Evolutionary conservation across 2,797 vertebrate genomes (phyloP).

Genomic region (Acipenser oxyrinchus): DNA sequence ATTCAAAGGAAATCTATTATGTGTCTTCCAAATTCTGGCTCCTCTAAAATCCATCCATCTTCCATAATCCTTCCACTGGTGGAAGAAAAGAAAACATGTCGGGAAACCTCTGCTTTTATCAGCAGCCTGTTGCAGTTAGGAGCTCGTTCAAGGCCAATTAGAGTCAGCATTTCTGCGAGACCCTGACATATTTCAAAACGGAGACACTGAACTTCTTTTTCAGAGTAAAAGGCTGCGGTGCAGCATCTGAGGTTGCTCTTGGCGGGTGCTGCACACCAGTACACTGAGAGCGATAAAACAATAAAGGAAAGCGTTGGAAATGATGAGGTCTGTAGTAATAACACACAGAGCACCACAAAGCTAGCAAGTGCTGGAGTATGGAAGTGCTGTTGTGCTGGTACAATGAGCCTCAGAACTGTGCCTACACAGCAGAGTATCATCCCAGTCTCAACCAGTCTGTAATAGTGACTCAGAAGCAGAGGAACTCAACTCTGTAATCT

Average conservation of each 20-base stretch:
- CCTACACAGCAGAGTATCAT: too few relatives aligned
- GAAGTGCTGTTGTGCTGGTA: too few relatives aligned
- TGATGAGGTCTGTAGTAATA: neutral
- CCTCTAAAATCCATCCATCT: constrained; percentile 22
- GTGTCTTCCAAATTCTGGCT: constrained; percentile 18
- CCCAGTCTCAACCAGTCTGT: too few relatives aligned
- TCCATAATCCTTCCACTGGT: constrained; percentile 17
- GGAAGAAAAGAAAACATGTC: constrained; percentile 20
- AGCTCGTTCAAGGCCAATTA: constrained; percentile 2
- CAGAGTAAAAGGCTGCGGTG: neutral
- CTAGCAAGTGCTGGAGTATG: too few relatives aligned
- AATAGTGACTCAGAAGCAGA: too few relatives aligned
- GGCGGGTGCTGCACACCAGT: constrained; percentile 13
- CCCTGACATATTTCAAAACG: constrained; percentile 12
- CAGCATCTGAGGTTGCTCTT: constrained; percentile 2
- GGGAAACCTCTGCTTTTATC: neutral
- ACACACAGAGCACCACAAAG: neutral
- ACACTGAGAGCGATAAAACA: constrained; percentile 12
- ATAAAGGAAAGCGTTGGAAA: too few relatives aligned
- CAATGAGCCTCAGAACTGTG: too few relatives aligned
- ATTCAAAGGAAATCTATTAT: constrained; percentile 21
- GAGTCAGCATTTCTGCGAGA: constrained; percentile 20
- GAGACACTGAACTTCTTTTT: constrained; percentile 10
- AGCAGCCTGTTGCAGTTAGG: constrained; percentile 1
- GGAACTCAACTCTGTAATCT: too few relatives aligned